These are phyloP conservation scores for Brotula barbata DNA, from an alignment of 2,797 vertebrate species.

Conservation along the genomic window DNA sequence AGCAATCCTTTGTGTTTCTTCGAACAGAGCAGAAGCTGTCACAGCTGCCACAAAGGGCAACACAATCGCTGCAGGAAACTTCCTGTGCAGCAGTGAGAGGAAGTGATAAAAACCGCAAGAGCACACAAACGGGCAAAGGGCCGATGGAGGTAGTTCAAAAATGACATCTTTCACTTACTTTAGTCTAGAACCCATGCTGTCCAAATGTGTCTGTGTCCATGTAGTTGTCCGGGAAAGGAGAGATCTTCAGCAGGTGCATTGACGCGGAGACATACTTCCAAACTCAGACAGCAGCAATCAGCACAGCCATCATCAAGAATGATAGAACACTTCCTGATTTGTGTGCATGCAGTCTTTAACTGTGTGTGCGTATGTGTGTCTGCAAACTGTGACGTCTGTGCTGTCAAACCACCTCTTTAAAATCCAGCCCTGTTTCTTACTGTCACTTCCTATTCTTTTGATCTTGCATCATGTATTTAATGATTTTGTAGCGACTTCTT, in stretches of 20 bases:
- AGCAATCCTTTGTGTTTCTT: conserved; percentile 5
- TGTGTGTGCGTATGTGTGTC: conserved; percentile 6
- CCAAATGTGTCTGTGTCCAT: conserved; percentile 63
- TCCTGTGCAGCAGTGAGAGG: conserved; percentile 71
- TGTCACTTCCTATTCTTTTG: too few species aligned
- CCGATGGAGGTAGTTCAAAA: conserved; percentile 19
- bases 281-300: conserved; percentile 35
- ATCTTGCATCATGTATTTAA: too few species aligned
- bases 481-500: too few species aligned
- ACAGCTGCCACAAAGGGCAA: conserved; percentile 20
- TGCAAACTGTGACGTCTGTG: conserved; percentile 32
- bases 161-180: conserved; percentile 69
- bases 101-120: conserved; percentile 70
- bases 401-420: too few species aligned
- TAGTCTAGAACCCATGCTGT: conserved; percentile 81
- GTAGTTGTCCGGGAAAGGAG: conserved; percentile 45
- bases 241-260: conserved; percentile 36
- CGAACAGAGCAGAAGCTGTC: conserved; percentile 7
- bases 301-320: conserved; percentile 57
- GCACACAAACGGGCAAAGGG: conserved; percentile 38
- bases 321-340: conserved; percentile 78
- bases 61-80: conserved; percentile 54
- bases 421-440: too few species aligned
- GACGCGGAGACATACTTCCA: conserved; percentile 17
- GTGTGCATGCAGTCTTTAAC: conserved; percentile 45